A percentile compares a stretch with the other conserved stretches of the same genome.
These are phyloP conservation scores for Maconellicoccus hirsutus DNA, from an alignment of 1,140 invertebrate genomes.

Conservation along the genomic window DNA sequence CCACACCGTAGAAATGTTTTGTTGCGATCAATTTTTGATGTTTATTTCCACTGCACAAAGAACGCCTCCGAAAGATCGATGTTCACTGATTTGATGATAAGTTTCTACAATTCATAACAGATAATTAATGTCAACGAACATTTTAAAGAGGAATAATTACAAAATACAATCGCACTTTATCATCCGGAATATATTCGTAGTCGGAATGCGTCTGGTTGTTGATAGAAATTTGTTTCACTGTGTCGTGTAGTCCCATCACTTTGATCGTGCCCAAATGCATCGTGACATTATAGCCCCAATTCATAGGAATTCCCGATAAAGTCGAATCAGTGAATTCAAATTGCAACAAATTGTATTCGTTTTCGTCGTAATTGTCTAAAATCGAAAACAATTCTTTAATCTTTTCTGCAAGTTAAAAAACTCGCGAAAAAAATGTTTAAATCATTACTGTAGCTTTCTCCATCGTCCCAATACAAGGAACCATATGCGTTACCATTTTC, in stretches of 20 bases:
- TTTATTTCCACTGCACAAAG: neutral
- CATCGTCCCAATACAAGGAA: conserved; percentile 43
- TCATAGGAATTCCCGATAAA: neutral
- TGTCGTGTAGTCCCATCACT: neutral
- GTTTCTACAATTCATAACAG: neutral
- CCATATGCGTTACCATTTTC: conserved; percentile 35
- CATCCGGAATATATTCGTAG: neutral
- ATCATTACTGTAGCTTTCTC: conserved; percentile 33
- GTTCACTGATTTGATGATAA: neutral
- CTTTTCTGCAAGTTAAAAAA: too few species aligned
- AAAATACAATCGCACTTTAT: neutral
- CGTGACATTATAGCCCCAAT: neutral
- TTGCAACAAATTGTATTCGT: neutral
- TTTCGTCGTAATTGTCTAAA: neutral
- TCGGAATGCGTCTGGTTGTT: neutral
- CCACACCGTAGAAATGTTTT: too few species aligned
- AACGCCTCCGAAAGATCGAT: neutral
- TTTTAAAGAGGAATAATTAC: neutral
- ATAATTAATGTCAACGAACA: too few species aligned
- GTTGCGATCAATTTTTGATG: neutral
- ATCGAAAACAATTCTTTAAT: neutral
- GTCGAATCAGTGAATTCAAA: neutral
- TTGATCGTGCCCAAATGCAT: neutral
- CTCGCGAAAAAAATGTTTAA: too few species aligned
- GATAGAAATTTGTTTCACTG: neutral